Percentiles rank a stretch among this genome's conserved stretches.
phyloP scores from a whole-genome alignment of 1,140 invertebrate genomes.

The Megathymus violae region DNA sequence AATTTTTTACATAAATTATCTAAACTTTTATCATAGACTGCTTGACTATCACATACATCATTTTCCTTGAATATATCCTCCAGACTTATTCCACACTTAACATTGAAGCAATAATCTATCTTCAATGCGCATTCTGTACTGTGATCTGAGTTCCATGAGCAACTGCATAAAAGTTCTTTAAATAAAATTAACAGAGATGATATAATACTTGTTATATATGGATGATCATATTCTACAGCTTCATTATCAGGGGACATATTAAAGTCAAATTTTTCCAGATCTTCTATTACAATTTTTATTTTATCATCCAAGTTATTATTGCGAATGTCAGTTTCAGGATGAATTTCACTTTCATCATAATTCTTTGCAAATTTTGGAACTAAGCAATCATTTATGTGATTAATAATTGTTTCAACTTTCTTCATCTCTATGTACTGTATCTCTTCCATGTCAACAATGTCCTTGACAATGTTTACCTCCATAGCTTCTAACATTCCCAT shows the following conservation, averaged over 20 bases:
- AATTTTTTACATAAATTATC: slow-evolving; percentile 58
- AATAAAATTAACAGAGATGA: slow-evolving; percentile 55
- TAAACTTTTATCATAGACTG: slow-evolving; percentile 60
- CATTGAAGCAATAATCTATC: slow-evolving; percentile 53
- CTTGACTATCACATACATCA: slow-evolving; percentile 48
- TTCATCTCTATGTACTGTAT: slow-evolving; percentile 21
- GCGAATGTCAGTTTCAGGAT: slow-evolving; percentile 53
- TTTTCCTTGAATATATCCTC: slow-evolving; percentile 48
- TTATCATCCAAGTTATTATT: slow-evolving; percentile 52
- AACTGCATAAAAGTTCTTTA: slow-evolving; percentile 51
- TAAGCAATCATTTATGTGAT: slow-evolving; percentile 53
- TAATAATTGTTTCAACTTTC: slow-evolving; percentile 38
- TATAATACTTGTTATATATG: slow-evolving; percentile 34
- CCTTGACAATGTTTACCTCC: too few species aligned
- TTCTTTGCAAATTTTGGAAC: slow-evolving; percentile 58
- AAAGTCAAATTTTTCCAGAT: slow-evolving; percentile 48
- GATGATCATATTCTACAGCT: background rate
- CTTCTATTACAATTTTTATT: slow-evolving; percentile 45
- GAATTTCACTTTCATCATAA: slow-evolving; percentile 51
- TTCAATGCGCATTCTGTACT: slow-evolving; percentile 47
- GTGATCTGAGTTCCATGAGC: slow-evolving; percentile 51
- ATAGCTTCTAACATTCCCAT: too few species aligned
- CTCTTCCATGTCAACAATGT: too few species aligned
- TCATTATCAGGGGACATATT: slow-evolving; percentile 24
- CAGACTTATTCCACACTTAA: slow-evolving; percentile 44